A percentile compares a stretch with the other conserved stretches of the same genome.
Evolutionary conservation across 2,113 vertebrate genomes (phyloP).

Genomic region (Tetrax tetrax): DNA sequence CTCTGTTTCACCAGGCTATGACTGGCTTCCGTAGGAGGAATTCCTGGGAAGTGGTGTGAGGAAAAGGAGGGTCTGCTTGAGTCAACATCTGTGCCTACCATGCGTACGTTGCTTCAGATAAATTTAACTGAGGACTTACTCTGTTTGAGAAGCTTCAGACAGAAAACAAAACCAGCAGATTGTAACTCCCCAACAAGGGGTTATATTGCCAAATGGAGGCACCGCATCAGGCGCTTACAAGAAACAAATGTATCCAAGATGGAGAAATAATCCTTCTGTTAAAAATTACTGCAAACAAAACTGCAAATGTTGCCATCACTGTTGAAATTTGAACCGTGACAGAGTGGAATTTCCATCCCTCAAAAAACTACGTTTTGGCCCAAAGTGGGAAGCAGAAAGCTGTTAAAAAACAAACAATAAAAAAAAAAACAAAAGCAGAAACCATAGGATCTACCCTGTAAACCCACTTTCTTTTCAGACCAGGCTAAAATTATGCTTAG

Average conservation of each 20-base stretch:
- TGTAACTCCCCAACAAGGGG: neutral
- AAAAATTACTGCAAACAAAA: constrained; percentile 7
- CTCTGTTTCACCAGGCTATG: neutral
- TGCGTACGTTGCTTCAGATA: neutral
- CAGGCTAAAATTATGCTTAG: neutral
- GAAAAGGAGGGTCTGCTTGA: neutral
- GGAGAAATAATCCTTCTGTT: constrained; percentile 23
- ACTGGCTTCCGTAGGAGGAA: neutral
- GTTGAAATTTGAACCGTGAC: neutral
- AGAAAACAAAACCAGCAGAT: neutral
- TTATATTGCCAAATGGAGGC: constrained; percentile 18
- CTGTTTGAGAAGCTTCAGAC: neutral
- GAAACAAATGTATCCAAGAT: constrained; percentile 18
- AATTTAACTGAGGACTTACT: neutral
- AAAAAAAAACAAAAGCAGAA: neutral
- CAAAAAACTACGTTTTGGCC: neutral
- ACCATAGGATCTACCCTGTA: neutral
- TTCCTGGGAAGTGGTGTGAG: neutral
- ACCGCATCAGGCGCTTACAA: neutral
- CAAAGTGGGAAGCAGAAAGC: neutral
- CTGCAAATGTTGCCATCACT: neutral
- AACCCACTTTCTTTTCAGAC: neutral
- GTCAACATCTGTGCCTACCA: neutral
- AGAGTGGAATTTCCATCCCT: neutral
- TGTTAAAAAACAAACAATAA: neutral